phyloP scores from a whole-genome alignment of 2,888 invertebrate genomes.

The Tetanocera ferruginea region DNA sequence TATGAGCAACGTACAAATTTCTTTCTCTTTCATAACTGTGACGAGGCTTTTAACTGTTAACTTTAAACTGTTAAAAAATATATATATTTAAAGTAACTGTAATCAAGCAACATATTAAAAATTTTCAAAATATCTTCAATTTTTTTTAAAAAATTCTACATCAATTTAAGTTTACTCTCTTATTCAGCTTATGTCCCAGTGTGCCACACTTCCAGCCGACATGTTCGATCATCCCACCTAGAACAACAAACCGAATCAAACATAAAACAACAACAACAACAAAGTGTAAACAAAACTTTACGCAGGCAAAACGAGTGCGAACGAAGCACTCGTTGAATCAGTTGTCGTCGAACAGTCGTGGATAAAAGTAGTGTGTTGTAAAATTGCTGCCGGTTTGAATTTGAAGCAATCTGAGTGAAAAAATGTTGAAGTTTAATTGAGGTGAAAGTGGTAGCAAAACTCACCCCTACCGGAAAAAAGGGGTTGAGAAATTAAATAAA shows the following conservation, averaged over 20 bases:
- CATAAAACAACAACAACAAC: constrained; percentile 2
- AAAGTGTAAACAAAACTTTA: constrained; percentile 14
- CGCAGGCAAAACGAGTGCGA: background rate
- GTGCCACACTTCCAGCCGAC: constrained; percentile 18
- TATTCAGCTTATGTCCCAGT: background rate
- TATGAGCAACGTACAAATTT: no score
- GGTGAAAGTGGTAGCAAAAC: background rate
- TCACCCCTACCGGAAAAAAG: background rate
- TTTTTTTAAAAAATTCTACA: no score
- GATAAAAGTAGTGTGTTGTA: background rate
- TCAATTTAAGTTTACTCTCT: no score
- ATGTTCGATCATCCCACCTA: background rate
- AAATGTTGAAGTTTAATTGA: background rate
- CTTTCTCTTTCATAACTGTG: no score
- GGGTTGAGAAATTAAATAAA: background rate
- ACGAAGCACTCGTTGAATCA: background rate
- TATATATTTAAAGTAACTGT: no score
- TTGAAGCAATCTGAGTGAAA: background rate
- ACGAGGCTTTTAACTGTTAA: no score
- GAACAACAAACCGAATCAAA: background rate
- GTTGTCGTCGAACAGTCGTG: constrained; percentile 32
- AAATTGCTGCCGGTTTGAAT: background rate
- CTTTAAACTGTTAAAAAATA: no score
- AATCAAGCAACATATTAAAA: no score
- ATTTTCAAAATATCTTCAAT: no score